These are phyloP conservation scores for Pristionchus fissidentatus DNA, from an alignment of 2,888 invertebrate genomes.

Conservation along the genomic window DNA sequence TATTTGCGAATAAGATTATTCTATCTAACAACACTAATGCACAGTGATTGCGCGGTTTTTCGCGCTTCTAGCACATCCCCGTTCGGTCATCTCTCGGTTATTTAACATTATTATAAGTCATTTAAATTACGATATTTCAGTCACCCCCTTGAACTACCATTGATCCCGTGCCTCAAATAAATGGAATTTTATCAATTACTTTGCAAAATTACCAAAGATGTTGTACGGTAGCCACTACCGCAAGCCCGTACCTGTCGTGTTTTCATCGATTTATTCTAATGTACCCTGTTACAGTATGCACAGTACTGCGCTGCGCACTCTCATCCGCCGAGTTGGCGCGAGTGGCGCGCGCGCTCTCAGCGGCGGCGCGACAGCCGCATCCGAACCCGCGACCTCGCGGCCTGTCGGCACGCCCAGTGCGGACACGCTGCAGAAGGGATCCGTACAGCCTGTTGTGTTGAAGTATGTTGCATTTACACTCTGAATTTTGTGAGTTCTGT, in stretches of 20 bases:
- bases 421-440: conserved; percentile 61
- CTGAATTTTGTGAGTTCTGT: neutral
- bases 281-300: neutral
- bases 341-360: neutral
- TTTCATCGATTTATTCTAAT: neutral
- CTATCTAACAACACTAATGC: too few species aligned
- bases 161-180: conserved; percentile 1
- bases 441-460: conserved; percentile 62
- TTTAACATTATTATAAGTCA: neutral
- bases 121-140: neutral
- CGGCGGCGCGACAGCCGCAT: conserved; percentile 26
- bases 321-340: conserved; percentile 11
- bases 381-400: conserved; percentile 29
- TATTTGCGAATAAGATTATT: too few species aligned
- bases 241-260: neutral
- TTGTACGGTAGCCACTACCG: neutral
- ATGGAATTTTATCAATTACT: neutral
- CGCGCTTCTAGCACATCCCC: neutral
- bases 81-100: neutral
- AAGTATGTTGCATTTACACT: conserved; percentile 49
- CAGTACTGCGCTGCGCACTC: conserved; percentile 10
- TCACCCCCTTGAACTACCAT: neutral
- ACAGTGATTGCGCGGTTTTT: too few species aligned
- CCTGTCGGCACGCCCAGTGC: conserved; percentile 39
- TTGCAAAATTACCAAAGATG: neutral